These are phyloP conservation scores for Drosophila funebris DNA, from an alignment of 1,140 invertebrate genomes.

Conservation along the genomic window DNA sequence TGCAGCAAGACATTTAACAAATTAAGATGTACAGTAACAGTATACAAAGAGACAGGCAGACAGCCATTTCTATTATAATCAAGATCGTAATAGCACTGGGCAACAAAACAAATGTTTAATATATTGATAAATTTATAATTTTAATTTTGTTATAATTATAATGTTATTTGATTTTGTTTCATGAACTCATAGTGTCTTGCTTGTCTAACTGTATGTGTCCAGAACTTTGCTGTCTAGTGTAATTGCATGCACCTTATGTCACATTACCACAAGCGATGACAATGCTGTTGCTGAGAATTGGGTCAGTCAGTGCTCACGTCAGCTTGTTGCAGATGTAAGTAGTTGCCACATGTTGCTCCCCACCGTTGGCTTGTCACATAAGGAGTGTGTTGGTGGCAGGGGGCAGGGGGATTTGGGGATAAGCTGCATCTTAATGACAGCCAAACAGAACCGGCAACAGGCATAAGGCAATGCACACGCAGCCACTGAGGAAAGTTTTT, in stretches of 20 bases:
- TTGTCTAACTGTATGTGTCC: neutral
- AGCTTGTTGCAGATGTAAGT: conserved; percentile 60
- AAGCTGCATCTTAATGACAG: conserved; percentile 72
- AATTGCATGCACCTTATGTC: conserved; percentile 75
- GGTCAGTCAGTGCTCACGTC: conserved; percentile 70
- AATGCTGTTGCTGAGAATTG: conserved; percentile 69
- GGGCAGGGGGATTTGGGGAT: conserved; percentile 10
- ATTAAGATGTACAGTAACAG: conserved; percentile 68
- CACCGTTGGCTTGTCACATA: neutral
- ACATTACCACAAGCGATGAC: conserved; percentile 75
- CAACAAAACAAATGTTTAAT: neutral
- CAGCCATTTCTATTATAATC: neutral
- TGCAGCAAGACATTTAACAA: conserved; percentile 61
- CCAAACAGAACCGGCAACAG: conserved; percentile 25
- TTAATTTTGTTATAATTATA: neutral
- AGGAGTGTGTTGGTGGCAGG: neutral
- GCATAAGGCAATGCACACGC: conserved; percentile 7
- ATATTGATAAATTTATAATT: neutral
- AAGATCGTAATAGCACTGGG: neutral
- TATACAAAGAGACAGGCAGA: neutral
- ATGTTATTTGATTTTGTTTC: neutral
- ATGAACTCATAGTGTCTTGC: neutral
- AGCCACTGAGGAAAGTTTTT: conserved; percentile 57
- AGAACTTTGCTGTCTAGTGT: conserved; percentile 58
- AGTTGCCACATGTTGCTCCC: conserved; percentile 50